A percentile compares a stretch with the other conserved stretches of the same genome.
These are phyloP conservation scores for Chiridota heheva DNA, from an alignment of 35 echinoderm and acorn worm species.

Conservation along the genomic window DNA sequence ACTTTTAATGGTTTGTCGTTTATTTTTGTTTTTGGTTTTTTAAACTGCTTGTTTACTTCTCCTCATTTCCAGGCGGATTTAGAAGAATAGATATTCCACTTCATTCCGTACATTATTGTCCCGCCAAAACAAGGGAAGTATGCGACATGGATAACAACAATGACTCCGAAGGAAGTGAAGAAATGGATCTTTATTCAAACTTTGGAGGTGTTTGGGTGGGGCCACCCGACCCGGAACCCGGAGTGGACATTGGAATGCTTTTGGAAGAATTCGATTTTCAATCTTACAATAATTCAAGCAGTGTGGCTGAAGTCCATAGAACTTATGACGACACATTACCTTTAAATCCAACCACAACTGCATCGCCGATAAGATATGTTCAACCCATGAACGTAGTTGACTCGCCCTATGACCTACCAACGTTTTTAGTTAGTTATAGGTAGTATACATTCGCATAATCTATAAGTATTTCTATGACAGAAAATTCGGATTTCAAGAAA, in stretches of 20 bases:
- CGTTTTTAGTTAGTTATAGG: slow-evolving; percentile 26
- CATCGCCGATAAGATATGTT: neutral
- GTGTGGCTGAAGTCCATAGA: slow-evolving; percentile 71
- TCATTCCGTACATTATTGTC: slow-evolving; percentile 37
- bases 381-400: slow-evolving; percentile 13
- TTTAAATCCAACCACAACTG: slow-evolving; percentile 15
- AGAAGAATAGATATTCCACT: slow-evolving; percentile 17
- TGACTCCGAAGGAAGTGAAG: neutral
- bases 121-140: slow-evolving; percentile 49
- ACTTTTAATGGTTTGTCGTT: too few species aligned
- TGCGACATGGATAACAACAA: slow-evolving; percentile 2
- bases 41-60: too few species aligned
- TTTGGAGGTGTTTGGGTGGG: slow-evolving; percentile 82
- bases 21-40: too few species aligned
- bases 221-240: slow-evolving; percentile 38
- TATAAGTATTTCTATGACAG: too few species aligned
- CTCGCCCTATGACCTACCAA: slow-evolving; percentile 31
- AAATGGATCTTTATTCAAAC: slow-evolving; percentile 52
- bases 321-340: slow-evolving; percentile 58
- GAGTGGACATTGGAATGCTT: neutral
- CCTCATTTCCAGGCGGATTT: slow-evolving; percentile 4
- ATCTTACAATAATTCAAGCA: slow-evolving; percentile 30
- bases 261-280: neutral
- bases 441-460: neutral
- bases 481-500: too few species aligned